Evolutionary conservation across 2,888 invertebrate species (phyloP), one percentile per base, ranked within the genome.

Genomic region (Hemithea aestivaria): DNA sequence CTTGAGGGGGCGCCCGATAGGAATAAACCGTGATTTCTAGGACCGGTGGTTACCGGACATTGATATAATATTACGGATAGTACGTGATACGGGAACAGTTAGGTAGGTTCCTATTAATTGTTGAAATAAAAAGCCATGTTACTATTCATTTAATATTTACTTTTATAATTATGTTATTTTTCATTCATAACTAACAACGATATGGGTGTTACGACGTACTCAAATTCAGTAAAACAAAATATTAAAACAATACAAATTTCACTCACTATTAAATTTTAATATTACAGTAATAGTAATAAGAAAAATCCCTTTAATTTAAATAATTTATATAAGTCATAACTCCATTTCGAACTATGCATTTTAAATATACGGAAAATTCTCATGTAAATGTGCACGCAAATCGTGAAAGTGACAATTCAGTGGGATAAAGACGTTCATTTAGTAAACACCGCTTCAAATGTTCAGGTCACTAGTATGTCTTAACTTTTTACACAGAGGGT

Each of bases 131-230:
- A 83, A 75, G 59, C 70, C 73, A 75, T 67, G 62, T 60, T 82
- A 84, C 85, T 87, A 87, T 83, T 85, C 83, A 85, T 84, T 85
- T 85, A 85, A 87, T 87, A 83, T 85, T 85, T 87, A 87, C 84
- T 85, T 85, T 87, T 84, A 87, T 87, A 85, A 87, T 84, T 82
- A 84, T 84, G 87, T 87, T 87, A 87, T 85, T 85, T 52, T 82
- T 83, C 85, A 85, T 87, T 85, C 87, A 84, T 87, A 85, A 87
- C 87, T 87, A 87, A 87, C 85, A 87, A 87, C 87, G 87, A 87
- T 87, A 87, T 85, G 87, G 80, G 84, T 84, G 87, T 87, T 87
- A 87, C 78, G 79, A 85, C 83, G 80, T 82, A 82, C 78, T 84
- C 78, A 83, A 84, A 83, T 82, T 81, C 85, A 79, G 80, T 84